Conservation (phyloP, 2,888 invertebrate genomes). For the Bruchidius siliquastri region DNA sequence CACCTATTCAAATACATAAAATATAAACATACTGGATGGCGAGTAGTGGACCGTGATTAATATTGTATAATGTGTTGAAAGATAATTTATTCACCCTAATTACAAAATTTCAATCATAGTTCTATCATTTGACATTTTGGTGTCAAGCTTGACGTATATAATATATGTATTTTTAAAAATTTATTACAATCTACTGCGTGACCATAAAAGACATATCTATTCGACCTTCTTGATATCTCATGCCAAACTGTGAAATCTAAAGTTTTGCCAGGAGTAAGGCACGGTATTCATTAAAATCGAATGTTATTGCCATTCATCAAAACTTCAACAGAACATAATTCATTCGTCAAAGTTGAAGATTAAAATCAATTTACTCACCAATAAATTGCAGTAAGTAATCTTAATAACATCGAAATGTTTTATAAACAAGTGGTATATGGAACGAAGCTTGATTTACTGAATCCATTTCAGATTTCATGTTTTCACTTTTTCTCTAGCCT, state of each 20-base stretch:
- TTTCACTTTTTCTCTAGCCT: background rate
- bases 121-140: no score
- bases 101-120: no score
- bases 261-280: background rate
- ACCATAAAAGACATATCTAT: no score
- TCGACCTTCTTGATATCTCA: background rate
- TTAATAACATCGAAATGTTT: background rate
- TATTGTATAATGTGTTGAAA: no score
- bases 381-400: background rate
- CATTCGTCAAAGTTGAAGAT: background rate
- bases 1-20: no score
- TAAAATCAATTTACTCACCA: background rate
- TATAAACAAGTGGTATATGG: background rate
- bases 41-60: no score
- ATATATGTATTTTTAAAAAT: no score
- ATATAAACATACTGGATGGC: no score
- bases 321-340: background rate
- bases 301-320: background rate
- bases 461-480: background rate
- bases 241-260: background rate
- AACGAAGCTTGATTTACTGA: background rate
- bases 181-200: no score
- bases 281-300: background rate
- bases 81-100: no score
- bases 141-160: no score